Conservation (phyloP, 2,113 vertebrate species). For the Odocoileus hemionus region DNA sequence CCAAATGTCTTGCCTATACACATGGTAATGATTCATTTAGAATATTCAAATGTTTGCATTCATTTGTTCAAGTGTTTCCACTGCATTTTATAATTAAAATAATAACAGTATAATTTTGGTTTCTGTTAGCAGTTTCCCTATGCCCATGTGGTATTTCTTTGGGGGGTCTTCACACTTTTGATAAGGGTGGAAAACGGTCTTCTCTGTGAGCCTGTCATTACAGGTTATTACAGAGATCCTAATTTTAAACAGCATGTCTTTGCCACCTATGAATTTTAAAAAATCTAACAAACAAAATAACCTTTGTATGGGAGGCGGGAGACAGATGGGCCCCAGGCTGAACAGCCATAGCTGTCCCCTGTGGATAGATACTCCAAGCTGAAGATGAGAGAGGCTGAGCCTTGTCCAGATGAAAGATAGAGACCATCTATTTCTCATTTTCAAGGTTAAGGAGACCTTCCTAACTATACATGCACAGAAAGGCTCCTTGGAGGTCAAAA, state of each 20-base stretch:
- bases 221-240: background rate
- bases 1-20: slow-evolving; percentile 3
- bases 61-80: background rate
- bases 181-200: background rate
- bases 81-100: slow-evolving; percentile 25
- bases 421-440: background rate
- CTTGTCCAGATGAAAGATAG: background rate
- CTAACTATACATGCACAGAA: background rate
- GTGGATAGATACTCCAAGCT: background rate
- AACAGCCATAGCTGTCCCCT: background rate
- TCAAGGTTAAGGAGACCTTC: background rate
- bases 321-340: background rate
- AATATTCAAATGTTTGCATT: slow-evolving; percentile 40
- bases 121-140: slow-evolving; percentile 21
- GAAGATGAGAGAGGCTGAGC: background rate
- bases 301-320: background rate
- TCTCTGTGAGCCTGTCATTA: background rate
- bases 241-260: background rate
- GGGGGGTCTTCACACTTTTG: background rate
- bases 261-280: background rate
- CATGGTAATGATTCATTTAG: slow-evolving; percentile 25
- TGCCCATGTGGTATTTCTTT: background rate
- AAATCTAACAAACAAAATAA: background rate
- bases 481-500: background rate
- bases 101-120: background rate